Percentiles rank a stretch among this genome's conserved stretches.
These are phyloP conservation scores for Agriotes lineatus DNA, from an alignment of 2,888 invertebrate genomes.

Conservation along the genomic window DNA sequence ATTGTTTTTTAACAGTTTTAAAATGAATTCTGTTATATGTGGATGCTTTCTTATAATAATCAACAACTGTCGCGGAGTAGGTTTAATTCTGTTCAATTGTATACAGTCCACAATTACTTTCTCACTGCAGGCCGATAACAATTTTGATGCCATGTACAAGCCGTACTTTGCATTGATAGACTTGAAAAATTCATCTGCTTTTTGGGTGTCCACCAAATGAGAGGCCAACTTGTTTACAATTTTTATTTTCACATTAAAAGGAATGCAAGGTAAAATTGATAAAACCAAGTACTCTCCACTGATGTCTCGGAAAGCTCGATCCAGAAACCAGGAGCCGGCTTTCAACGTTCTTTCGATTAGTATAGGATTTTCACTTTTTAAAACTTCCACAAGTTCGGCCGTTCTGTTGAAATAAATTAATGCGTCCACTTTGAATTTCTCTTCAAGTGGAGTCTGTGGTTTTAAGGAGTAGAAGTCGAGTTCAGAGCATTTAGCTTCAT, in stretches of 20 bases:
- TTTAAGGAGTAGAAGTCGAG: neutral
- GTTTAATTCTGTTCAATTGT: neutral
- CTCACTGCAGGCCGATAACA: constrained; percentile 34
- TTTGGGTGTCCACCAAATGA: constrained; percentile 11
- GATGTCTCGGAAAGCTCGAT: constrained; percentile 25
- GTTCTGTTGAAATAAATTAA: constrained; percentile 31
- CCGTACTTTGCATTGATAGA: constrained; percentile 37
- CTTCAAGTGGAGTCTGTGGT: constrained; percentile 20
- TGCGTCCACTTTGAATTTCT: constrained; percentile 36
- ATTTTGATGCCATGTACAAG: constrained; percentile 27
- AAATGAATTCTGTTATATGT: neutral
- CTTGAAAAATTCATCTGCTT: constrained; percentile 35
- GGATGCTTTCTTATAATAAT: constrained; percentile 13
- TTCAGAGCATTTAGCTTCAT: neutral
- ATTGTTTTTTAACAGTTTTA: neutral
- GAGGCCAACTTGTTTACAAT: constrained; percentile 29
- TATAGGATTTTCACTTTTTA: constrained; percentile 37
- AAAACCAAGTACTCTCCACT: constrained; percentile 15
- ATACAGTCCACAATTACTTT: constrained; percentile 1
- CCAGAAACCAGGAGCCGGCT: constrained; percentile 32
- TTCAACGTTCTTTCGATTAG: constrained; percentile 34
- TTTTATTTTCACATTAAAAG: constrained; percentile 38
- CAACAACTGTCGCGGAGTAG: constrained; percentile 7
- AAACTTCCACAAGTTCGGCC: constrained; percentile 28
- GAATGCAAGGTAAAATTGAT: constrained; percentile 32